Base-by-base conservation (phyloP, 2,888 invertebrate genomes). In the Drosophila anomalipes region DNA sequence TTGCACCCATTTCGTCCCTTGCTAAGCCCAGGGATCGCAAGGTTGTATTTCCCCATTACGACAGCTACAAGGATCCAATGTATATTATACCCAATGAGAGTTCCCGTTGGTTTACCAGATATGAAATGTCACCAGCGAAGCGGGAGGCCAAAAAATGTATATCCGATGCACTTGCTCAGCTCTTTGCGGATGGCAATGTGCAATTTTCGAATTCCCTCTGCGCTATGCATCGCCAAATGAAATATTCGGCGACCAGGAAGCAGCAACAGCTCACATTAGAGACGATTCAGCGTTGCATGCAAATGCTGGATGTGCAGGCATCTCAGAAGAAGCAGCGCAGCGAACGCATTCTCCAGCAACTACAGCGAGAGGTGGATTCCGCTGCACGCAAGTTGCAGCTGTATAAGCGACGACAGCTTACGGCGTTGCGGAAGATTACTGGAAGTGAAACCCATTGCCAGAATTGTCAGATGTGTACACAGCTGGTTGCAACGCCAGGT, bases 61-160 rank as follows among this genome's bases (percentile, higher is more conserved):
- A 57, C 0, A 49, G 54, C 3, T 85, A 71, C 35, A 68, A 28
- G n/a, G 61, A 83, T 53, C 52, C 37, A 2, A 37, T 68, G 58
- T 44, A 62, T 10, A n/a, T 19, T 1, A 77, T 81, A 35, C 80
- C 85, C 19, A 77, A 85, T 7, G 82, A 84, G 22, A 33, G 12
- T 0, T 41, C 41, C 0, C 89, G 87, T 3, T 88, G 91, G 91
- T 88, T 89, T 28, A 37, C 76, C 32, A 28, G 41, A 0, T 89
- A 89, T 35, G 30, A 79, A 2, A 12, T 83, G 7, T 68, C 74
- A 7, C 83, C 88, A 14, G 30, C 57, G 1, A 89, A 80, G 44
- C 71, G 83, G 0, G 71, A 80, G 12, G 52, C 80, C 10, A 85
- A 75, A 54, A 58, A 58, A 7, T 70, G 89, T 12, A 51, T 88